phyloP scores from a whole-genome alignment of 2,113 vertebrate species.

The Cyanoderma ruficeps region DNA sequence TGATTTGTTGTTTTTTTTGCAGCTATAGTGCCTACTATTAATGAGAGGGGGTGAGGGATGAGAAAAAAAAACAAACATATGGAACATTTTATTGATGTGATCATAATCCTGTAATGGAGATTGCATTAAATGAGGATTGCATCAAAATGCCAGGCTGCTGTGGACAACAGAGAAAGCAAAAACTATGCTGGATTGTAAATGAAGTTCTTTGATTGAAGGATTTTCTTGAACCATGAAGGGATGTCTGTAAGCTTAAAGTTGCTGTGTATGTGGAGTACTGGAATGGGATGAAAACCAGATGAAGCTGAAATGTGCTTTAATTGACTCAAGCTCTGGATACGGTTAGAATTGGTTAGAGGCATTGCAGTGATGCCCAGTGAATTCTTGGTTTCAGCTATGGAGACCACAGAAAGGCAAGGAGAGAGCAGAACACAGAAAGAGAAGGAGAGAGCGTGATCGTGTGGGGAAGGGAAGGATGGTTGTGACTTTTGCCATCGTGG shows the following conservation, averaged over 20 bases:
- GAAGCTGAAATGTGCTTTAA: not conserved
- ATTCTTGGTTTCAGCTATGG: conserved; percentile 50
- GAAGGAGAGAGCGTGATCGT: not conserved
- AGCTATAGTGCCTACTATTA: not conserved
- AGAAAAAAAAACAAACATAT: not conserved
- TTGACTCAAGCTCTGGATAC: not conserved
- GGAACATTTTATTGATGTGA: conserved; percentile 61
- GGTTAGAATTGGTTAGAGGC: conserved; percentile 17
- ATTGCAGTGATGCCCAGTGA: conserved; percentile 31
- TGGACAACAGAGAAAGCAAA: not conserved
- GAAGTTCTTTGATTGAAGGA: conserved; percentile 65
- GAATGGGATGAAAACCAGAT: conserved; percentile 16
- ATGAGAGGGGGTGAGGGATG: not conserved
- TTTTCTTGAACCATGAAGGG: conserved; percentile 34
- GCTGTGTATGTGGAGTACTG: not conserved
- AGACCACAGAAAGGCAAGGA: conserved; percentile 3
- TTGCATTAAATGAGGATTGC: conserved; percentile 63
- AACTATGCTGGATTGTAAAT: conserved; percentile 57
- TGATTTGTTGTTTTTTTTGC: not conserved
- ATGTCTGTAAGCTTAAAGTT: conserved; percentile 61
- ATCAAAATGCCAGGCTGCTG: conserved; percentile 52
- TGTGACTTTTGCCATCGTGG: not conserved
- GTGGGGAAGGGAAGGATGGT: not conserved
- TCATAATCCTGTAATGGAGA: conserved; percentile 68
- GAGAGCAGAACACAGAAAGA: not conserved